Evolutionary conservation across 2,113 vertebrate species (phyloP).

Genomic region (Heptranchias perlo): DNA sequence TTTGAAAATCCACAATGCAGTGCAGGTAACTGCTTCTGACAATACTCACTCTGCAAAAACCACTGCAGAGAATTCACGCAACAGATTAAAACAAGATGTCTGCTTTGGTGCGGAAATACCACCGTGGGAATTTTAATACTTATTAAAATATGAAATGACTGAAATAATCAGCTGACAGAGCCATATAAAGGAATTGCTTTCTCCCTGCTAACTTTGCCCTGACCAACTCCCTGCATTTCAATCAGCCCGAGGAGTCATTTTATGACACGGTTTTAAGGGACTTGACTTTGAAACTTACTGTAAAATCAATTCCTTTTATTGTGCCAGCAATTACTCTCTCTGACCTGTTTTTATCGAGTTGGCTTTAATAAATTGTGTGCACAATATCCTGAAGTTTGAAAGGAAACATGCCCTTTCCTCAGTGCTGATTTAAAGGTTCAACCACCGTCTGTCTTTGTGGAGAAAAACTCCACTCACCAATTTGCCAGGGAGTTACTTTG

Average conservation of each 20-base stretch:
- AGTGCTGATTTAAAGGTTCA: not conserved
- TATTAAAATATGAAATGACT: not conserved
- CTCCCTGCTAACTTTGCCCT: not conserved
- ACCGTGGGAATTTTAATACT: not conserved
- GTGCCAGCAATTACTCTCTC: not conserved
- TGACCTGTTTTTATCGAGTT: not conserved
- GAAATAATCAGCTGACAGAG: not conserved
- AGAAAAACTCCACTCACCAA: not conserved
- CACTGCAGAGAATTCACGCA: not conserved
- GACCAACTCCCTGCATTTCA: not conserved
- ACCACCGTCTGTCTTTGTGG: not conserved
- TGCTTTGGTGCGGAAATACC: not conserved
- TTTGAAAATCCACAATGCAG: not conserved
- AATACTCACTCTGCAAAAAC: not conserved
- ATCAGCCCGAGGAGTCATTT: not conserved
- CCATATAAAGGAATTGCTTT: not conserved
- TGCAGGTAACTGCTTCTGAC: not conserved
- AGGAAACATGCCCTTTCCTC: not conserved
- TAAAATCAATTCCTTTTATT: constrained; percentile 7
- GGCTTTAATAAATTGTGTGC: not conserved
- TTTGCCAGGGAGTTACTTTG: not conserved
- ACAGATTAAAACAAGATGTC: not conserved
- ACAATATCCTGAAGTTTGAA: not conserved
- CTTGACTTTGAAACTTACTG: not conserved
- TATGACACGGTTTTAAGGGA: not conserved